Evolutionary conservation across 2,113 vertebrate genomes (phyloP).

Genomic region (Hippocampus abdominalis): DNA sequence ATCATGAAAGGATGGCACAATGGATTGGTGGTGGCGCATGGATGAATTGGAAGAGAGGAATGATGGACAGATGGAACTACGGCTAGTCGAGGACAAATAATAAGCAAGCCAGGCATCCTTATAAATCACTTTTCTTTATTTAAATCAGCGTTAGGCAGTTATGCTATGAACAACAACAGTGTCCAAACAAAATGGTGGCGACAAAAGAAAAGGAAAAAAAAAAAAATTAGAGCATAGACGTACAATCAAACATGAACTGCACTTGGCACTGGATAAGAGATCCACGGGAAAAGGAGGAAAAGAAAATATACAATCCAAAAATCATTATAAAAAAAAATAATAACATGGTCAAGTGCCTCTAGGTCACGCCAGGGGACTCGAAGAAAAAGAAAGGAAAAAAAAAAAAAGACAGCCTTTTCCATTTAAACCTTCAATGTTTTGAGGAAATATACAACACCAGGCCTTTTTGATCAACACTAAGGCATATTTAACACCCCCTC

Average conservation of each 20-base stretch:
- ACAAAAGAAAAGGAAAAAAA: constrained; percentile 52
- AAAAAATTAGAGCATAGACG: constrained; percentile 38
- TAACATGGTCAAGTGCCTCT: constrained; percentile 56
- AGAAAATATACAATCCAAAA: constrained; percentile 54
- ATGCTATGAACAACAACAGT: constrained; percentile 69
- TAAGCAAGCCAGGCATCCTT: constrained; percentile 55
- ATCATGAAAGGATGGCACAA: too few species aligned
- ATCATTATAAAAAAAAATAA: constrained; percentile 35
- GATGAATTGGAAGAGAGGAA: too few species aligned
- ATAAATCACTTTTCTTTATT: constrained; percentile 83
- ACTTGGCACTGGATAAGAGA: constrained; percentile 80
- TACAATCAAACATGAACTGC: constrained; percentile 69
- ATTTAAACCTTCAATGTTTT: constrained; percentile 30
- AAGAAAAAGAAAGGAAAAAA: constrained; percentile 60
- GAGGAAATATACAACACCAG: constrained; percentile 20
- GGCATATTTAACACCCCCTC: constrained; percentile 28
- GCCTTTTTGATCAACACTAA: constrained; percentile 6
- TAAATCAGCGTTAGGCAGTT: constrained; percentile 81
- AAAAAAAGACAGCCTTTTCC: constrained; percentile 47
- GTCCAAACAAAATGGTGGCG: constrained; percentile 44
- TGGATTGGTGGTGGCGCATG: too few species aligned
- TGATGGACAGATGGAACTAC: too few species aligned
- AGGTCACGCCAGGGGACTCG: constrained; percentile 35
- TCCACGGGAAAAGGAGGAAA: constrained; percentile 64
- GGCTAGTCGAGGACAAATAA: background rate